These are phyloP conservation scores for Plagodis dolabraria DNA, from an alignment of 2,888 invertebrate genomes.

Conservation along the genomic window DNA sequence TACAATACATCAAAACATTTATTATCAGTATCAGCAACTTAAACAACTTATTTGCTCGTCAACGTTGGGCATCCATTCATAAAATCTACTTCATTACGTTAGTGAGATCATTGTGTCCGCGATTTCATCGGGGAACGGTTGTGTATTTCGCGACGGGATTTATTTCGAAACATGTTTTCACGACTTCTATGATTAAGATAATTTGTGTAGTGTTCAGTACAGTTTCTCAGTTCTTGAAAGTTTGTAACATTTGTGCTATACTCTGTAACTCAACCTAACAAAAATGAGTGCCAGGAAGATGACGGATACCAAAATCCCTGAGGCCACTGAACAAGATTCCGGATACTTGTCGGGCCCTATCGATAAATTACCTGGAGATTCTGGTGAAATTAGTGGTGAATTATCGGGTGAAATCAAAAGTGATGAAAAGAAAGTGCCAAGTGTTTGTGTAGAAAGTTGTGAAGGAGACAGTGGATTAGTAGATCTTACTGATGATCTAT, in stretches of 20 bases:
- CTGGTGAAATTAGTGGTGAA: conserved; percentile 42
- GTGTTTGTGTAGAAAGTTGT: conserved; percentile 36
- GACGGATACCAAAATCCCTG: conserved; percentile 62
- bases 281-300: conserved; percentile 76
- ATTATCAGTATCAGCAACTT: too few relatives aligned
- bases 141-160: conserved; percentile 40
- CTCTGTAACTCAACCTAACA: conserved; percentile 42
- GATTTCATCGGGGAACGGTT: conserved; percentile 46
- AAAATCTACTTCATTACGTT: conserved; percentile 27
- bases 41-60: background rate
- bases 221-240: background rate
- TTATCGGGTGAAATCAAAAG: conserved; percentile 35
- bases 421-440: conserved; percentile 52
- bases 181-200: conserved; percentile 42
- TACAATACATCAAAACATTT: too few relatives aligned
- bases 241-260: conserved; percentile 34
- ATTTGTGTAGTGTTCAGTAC: conserved; percentile 2
- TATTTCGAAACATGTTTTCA: conserved; percentile 59
- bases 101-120: conserved; percentile 60
- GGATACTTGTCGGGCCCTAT: conserved; percentile 68
- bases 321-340: conserved; percentile 67
- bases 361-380: conserved; percentile 47
- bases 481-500: conserved; percentile 86
- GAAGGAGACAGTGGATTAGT: conserved; percentile 87
- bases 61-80: conserved; percentile 5